A percentile compares a stretch with the other conserved stretches of the same genome.
These are phyloP conservation scores for Mastomys coucha DNA, from an alignment of 2,113 vertebrate genomes.

Conservation along the genomic window DNA sequence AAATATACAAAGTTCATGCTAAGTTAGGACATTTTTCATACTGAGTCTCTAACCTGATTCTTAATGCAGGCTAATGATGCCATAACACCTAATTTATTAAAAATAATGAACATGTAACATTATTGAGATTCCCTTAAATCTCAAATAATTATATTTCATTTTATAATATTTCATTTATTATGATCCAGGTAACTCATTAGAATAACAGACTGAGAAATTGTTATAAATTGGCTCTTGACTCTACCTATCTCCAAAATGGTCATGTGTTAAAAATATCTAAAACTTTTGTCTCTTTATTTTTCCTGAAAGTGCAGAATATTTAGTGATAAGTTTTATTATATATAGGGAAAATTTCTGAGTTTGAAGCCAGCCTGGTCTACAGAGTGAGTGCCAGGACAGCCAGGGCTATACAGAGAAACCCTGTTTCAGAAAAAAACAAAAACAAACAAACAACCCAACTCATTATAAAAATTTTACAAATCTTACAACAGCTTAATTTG, in stretches of 20 bases:
- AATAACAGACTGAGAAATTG: conserved; percentile 31
- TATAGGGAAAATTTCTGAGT: not conserved
- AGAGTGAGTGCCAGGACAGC: too few species aligned
- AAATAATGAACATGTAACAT: not conserved
- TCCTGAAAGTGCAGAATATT: not conserved
- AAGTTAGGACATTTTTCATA: not conserved
- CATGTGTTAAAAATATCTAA: not conserved
- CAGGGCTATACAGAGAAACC: too few species aligned
- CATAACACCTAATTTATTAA: conserved; percentile 33
- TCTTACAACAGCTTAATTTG: not conserved
- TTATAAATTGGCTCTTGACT: not conserved
- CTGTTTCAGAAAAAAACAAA: too few species aligned
- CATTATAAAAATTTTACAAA: conserved; percentile 19
- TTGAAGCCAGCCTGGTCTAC: too few species aligned
- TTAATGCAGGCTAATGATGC: not conserved
- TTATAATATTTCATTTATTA: conserved; percentile 34
- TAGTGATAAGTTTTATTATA: not conserved
- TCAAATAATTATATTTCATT: conserved; percentile 65
- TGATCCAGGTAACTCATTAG: conserved; percentile 45
- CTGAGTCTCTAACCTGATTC: conserved; percentile 13
- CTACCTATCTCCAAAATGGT: not conserved
- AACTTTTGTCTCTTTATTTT: conserved; percentile 4
- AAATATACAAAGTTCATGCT: conserved; percentile 11
- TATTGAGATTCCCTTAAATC: not conserved
- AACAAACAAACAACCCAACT: not conserved